phyloP scores from a whole-genome alignment of 2,797 vertebrate species.

The Oreochromis mossambicus region DNA sequence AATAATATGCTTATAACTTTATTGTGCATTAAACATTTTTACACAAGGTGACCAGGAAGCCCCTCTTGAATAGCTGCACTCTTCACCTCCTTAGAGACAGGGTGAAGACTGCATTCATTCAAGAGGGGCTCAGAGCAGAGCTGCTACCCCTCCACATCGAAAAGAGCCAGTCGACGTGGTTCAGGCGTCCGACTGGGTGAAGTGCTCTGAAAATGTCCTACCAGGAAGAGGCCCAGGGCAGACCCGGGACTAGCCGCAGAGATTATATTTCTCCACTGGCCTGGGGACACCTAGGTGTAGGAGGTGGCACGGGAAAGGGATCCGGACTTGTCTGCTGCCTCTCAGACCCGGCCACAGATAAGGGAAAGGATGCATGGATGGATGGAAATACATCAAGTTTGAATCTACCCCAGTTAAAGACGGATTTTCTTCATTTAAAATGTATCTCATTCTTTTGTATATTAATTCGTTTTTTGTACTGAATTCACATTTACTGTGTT shows the following conservation, averaged over 20 bases:
- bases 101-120: neutral
- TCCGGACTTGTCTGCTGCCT: neutral
- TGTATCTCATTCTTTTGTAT: neutral
- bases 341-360: neutral
- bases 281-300: neutral
- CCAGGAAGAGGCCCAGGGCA: neutral
- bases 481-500: fast-evolving
- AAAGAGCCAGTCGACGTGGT: neutral
- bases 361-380: neutral
- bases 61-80: neutral
- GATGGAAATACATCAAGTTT: neutral
- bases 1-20: neutral
- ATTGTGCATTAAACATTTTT: neutral
- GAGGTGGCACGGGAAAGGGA: neutral
- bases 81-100: neutral
- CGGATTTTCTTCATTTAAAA: neutral
- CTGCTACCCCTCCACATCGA: neutral
- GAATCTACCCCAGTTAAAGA: neutral
- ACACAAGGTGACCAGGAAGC: neutral
- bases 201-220: neutral
- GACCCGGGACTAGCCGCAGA: neutral
- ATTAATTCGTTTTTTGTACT: neutral
- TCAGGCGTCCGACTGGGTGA: neutral
- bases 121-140: neutral
- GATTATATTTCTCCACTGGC: neutral